Evolutionary conservation across 2,797 vertebrate genomes (phyloP), one percentile per base, ranked within the genome.

Genomic region (Oreochromis mossambicus): DNA sequence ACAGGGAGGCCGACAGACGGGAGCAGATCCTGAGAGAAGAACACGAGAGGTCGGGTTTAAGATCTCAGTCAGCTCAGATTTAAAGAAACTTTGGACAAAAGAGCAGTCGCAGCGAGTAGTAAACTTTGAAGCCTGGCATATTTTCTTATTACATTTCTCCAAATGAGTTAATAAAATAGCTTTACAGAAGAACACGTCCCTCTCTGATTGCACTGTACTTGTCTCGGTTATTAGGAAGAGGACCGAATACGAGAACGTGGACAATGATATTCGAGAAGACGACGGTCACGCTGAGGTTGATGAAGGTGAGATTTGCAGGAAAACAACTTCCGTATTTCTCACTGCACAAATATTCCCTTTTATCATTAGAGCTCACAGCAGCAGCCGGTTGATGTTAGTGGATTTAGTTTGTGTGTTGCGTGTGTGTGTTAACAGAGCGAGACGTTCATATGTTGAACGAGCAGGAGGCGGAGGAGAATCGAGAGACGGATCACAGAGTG

Each of bases 231-330:
- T 81, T 88, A 99, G 98, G 95, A 97, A 97, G 85, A 97, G 95
- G 91, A 90, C 89, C 24, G 96, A 91, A 76, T 98, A 98, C 58
- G 96, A 97, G 83, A 96, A 97, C 73, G 79, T 97, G 83, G 97
- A 98, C 88, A 96, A 97, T 26, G 97, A 97, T 77, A 94, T 97
- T 1, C 96, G 94, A 81, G 97, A 97, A 38, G 97, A 97, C n/a
- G 96, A 96, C 2, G 95, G 92, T 66, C 97, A 93, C 17, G 19
- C 90, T 43, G 95, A 95, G 1, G 96, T 97, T 36, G 97, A 97
- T 51, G 97, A 97, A 90, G 97, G 97, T 97, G 86, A 94, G 88
- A 29, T 75, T 50, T 29, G 10, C 68, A 73, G 24, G 6, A 15
- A 36, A 43, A 29, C 4, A 6, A 32, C 15, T 14, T 36, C 10